phyloP scores from a whole-genome alignment of 1,140 invertebrate genomes.

The Cryptotermes secundus region DNA sequence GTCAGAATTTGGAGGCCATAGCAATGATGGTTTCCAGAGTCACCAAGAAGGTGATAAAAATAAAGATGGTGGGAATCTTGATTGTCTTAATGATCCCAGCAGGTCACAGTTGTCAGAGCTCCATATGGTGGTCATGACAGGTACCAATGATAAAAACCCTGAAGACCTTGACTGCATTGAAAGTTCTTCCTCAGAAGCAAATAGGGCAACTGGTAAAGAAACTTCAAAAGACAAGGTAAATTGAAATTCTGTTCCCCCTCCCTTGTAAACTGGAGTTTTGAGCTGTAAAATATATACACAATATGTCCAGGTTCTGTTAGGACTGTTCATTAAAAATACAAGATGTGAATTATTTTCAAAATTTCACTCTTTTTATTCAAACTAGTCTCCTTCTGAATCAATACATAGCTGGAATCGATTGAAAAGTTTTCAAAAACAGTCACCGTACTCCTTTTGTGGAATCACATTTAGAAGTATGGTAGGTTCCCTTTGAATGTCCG shows the following conservation, averaged over 20 bases:
- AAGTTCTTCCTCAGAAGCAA: slow-evolving; percentile 12
- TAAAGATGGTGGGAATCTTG: background rate
- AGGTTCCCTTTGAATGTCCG: no score
- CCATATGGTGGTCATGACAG: background rate
- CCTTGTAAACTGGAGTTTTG: no score
- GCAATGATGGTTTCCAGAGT: background rate
- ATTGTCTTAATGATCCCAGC: background rate
- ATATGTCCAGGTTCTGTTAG: no score
- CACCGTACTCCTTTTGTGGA: no score
- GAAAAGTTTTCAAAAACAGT: no score
- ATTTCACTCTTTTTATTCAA: no score
- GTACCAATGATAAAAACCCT: background rate
- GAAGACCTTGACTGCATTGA: background rate
- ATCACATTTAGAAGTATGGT: no score
- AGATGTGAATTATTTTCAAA: no score
- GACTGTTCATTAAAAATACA: no score
- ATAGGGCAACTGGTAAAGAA: background rate
- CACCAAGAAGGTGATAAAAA: background rate
- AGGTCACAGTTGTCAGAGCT: background rate
- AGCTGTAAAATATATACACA: no score
- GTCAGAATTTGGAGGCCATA: background rate
- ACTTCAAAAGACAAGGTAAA: background rate
- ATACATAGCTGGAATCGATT: no score
- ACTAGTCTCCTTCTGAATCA: no score
- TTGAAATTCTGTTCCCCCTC: background rate